A percentile compares a stretch with the other conserved stretches of the same genome.
phyloP scores from a whole-genome alignment of 2,888 invertebrate species.

The Thymelicus lineola region DNA sequence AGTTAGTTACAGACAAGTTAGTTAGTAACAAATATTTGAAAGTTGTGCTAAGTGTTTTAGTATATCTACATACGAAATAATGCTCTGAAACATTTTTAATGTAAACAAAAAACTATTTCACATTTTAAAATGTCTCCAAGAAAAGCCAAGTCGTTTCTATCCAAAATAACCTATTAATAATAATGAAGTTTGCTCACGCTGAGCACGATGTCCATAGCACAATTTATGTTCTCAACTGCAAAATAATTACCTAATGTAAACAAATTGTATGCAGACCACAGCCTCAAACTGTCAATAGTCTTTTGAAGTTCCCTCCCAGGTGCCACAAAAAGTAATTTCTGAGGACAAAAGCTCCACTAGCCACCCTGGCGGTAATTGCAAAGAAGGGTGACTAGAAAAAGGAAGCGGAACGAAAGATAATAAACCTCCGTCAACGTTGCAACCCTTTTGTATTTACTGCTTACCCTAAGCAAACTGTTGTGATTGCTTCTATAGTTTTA shows the following conservation, averaged over 20 bases:
- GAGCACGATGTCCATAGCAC: constrained; percentile 26
- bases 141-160: too few species aligned
- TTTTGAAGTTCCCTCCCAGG: neutral
- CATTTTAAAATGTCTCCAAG: too few species aligned
- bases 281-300: constrained; percentile 3
- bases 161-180: too few species aligned
- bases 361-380: constrained; percentile 22
- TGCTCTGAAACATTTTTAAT: too few species aligned
- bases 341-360: constrained; percentile 7
- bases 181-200: constrained; percentile 58
- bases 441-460: constrained; percentile 18
- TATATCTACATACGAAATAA: too few species aligned
- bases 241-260: constrained; percentile 45
- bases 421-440: constrained; percentile 43
- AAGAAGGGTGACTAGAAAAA: constrained; percentile 31
- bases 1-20: too few species aligned
- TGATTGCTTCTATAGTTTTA: constrained; percentile 2
- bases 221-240: constrained; percentile 31
- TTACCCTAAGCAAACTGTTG: constrained; percentile 9
- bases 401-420: constrained; percentile 22
- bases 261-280: neutral
- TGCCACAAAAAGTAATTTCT: constrained; percentile 16
- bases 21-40: too few species aligned
- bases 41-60: too few species aligned
- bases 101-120: too few species aligned